Evolutionary conservation across 2,113 vertebrate genomes (phyloP).

Genomic region (Nothocercus nigrocapillus): DNA sequence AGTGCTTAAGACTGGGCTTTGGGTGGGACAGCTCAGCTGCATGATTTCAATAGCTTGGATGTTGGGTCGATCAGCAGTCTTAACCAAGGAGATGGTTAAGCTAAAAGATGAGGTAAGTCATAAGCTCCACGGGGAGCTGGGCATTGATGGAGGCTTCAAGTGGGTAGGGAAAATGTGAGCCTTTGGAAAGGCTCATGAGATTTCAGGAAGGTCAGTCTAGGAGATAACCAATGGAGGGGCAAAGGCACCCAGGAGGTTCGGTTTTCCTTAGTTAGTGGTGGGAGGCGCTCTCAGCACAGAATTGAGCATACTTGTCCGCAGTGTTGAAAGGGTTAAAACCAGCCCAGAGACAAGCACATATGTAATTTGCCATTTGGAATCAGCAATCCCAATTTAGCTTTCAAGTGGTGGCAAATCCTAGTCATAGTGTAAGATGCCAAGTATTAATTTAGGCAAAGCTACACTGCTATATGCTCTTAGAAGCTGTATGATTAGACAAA

Average conservation of each 20-base stretch:
- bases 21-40: background rate
- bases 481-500: background rate
- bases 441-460: constrained; percentile 20
- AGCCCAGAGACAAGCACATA: background rate
- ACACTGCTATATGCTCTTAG: background rate
- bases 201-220: background rate
- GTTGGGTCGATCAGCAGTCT: background rate
- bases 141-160: background rate
- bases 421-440: background rate
- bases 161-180: background rate
- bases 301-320: background rate
- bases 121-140: background rate
- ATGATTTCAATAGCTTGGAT: background rate
- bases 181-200: background rate
- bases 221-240: background rate
- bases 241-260: background rate
- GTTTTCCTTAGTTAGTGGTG: background rate
- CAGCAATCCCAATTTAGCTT: constrained; percentile 13
- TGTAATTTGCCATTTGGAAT: background rate
- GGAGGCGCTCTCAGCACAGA: background rate
- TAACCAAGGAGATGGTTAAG: background rate
- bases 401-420: background rate
- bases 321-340: background rate
- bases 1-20: background rate
- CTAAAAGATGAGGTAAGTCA: background rate